Evolutionary conservation across 30 jellyfish, hydroid and myxozoan species (phyloP).

Genomic region (Aurelia aurita): DNA sequence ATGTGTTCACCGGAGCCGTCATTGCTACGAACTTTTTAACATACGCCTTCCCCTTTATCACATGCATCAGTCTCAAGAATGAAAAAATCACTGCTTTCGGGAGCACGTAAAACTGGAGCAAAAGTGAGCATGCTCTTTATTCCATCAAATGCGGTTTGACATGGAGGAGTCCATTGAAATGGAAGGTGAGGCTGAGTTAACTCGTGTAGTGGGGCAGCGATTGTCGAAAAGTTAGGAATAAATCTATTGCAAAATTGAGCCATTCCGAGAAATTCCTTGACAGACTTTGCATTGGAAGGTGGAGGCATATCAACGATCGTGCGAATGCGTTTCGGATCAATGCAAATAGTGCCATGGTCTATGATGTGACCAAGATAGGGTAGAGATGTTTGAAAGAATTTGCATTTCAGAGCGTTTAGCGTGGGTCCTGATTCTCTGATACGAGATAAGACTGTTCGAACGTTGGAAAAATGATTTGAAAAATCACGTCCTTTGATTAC

Average conservation of each 20-base stretch:
- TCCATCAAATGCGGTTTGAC: conserved; percentile 31
- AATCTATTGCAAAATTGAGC: conserved; percentile 12
- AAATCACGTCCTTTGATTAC: no score
- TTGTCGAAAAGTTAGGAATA: conserved; percentile 14
- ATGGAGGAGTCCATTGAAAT: conserved; percentile 5
- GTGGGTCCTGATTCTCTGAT: conserved; percentile 8
- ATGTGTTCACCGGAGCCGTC: neutral
- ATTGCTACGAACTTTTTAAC: conserved; percentile 2
- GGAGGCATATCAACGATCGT: no score
- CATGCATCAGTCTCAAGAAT: conserved; percentile 26
- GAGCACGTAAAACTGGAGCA: conserved; percentile 35
- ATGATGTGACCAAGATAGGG: conserved; percentile 4
- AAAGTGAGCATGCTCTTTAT: conserved; percentile 6
- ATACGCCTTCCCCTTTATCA: conserved; percentile 24
- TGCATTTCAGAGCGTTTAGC: conserved; percentile 15
- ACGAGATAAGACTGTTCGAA: neutral
- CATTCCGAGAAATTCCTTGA: conserved; percentile 21
- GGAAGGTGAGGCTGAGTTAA: no score
- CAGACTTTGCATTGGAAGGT: conserved; percentile 13
- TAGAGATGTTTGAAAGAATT: neutral
- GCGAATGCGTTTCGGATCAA: no score
- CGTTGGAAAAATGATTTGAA: no score
- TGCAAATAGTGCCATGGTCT: neutral
- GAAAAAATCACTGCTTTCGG: conserved; percentile 17
- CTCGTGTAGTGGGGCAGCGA: no score